Conservation (phyloP, 2,113 vertebrate species). For the Lagopus leucura region DNA sequence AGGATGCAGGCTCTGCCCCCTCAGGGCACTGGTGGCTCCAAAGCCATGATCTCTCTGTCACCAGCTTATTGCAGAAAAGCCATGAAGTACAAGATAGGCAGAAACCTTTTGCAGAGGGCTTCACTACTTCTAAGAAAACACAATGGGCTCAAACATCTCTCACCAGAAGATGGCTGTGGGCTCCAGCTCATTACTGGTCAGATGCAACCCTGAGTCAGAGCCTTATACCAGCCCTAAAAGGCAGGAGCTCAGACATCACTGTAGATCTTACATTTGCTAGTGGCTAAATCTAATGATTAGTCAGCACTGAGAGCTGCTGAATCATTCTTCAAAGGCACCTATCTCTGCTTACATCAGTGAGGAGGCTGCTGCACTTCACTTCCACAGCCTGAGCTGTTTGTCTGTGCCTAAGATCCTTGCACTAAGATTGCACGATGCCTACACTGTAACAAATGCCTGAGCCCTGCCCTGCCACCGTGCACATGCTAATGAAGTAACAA, state of each 20-base stretch:
- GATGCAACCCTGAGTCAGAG: constrained; percentile 67
- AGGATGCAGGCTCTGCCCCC: not conserved
- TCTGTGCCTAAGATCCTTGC: not conserved
- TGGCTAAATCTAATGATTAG: constrained; percentile 72
- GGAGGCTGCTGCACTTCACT: constrained; percentile 16
- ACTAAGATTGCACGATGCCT: not conserved
- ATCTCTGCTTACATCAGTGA: constrained; percentile 69
- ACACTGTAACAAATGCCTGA: fast-evolving
- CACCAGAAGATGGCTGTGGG: constrained; percentile 47
- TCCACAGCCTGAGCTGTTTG: not conserved
- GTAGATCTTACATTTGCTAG: constrained; percentile 63
- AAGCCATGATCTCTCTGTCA: not conserved
- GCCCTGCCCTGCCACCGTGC: not conserved
- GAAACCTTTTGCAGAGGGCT: not conserved
- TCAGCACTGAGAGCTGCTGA: constrained; percentile 70
- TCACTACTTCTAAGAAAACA: constrained; percentile 28
- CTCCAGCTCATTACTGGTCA: constrained; percentile 57
- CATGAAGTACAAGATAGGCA: not conserved
- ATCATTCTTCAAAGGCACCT: constrained; percentile 75
- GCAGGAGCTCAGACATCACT: constrained; percentile 64
- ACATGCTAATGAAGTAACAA: not conserved
- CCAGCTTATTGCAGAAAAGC: not conserved
- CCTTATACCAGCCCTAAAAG: constrained; percentile 62
- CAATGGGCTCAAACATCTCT: not conserved
- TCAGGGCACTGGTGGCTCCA: not conserved